Evolutionary conservation across 2,888 invertebrate species (phyloP), one percentile per base, ranked within the genome.

Genomic region (Neocrepidodera transversa): DNA sequence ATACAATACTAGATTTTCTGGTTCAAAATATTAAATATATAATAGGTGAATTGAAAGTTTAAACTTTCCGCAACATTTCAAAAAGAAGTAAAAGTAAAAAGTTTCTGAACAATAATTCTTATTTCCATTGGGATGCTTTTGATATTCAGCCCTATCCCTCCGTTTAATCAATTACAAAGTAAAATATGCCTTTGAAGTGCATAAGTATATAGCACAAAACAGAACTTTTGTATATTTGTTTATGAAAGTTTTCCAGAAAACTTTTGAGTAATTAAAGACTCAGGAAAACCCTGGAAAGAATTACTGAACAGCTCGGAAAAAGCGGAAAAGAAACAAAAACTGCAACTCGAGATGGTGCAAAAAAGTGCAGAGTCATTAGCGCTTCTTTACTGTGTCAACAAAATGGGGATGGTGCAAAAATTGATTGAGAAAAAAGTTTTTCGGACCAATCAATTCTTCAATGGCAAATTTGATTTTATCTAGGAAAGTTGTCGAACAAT

Each of bases 321-420:
- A 60, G 56, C 49, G 56, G 42, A 65, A 60, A 52, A 57, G 53
- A 60, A 62, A 56, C 54, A 59, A 63, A 58, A 58, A 51, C 38
- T 58, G 30, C 43, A 51, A 45, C 36, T 36, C 26, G 13, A 17
- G 48, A 26, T 49, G 26, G 16, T 36, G 17, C 1, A 38, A 62
- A 62, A 65, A 64, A 64, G 55, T 65, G 60, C 58, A 62, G 49
- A 59, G 59, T 63, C 67, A 65, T 67, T 67, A 67, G 63, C 55
- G 65, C 60, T 61, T 56, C 58, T 65, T 59, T 55, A 60, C 58
- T 54, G 62, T 65, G 58, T 64, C 66, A 66, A 64, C 60, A 64
- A 54, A 64, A 58, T 40, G 45, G 40, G 56, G 56, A 56, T 36
- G 51, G 51, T 35, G 58, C 43, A 58, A 58, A 62, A 58, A 62